Conservation (phyloP, 2,113 vertebrate species). For the Theristicus caerulescens region DNA sequence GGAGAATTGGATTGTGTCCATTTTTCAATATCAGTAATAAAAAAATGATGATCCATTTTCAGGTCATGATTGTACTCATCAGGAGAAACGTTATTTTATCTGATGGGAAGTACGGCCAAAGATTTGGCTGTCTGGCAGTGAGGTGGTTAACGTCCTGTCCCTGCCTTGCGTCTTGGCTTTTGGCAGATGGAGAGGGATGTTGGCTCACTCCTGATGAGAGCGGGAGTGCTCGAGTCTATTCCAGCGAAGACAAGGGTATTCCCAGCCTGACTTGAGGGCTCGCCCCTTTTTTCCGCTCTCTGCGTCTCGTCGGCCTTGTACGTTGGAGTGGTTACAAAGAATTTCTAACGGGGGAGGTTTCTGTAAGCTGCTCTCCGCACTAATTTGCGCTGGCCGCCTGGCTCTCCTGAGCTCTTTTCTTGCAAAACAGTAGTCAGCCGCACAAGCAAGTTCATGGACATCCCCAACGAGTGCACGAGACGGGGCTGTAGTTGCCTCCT, state of each 20-base stretch:
- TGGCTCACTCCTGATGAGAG: not conserved
- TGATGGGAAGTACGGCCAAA: accelerated
- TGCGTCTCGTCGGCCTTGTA: not conserved
- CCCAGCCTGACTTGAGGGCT: not conserved
- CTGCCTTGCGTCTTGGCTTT: not conserved
- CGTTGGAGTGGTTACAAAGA: not conserved
- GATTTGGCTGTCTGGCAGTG: not conserved
- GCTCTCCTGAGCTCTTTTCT: not conserved
- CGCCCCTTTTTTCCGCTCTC: not conserved
- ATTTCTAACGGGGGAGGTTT: not conserved
- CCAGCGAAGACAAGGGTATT: conserved; percentile 38
- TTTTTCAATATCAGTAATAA: not conserved
- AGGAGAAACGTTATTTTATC: accelerated
- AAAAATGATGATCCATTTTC: accelerated
- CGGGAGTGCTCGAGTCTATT: not conserved
- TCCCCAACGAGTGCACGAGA: not conserved
- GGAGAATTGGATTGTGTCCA: not conserved
- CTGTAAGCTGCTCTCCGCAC: not conserved
- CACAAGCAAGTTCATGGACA: not conserved
- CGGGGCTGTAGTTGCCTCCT: not conserved
- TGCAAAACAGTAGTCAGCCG: not conserved
- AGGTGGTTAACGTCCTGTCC: not conserved
- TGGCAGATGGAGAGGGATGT: not conserved
- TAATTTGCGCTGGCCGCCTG: not conserved
- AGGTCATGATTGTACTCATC: accelerated